Evolutionary conservation across 2,797 vertebrate genomes (phyloP), one percentile per base, ranked within the genome.

Genomic region (Thamnophis elegans): DNA sequence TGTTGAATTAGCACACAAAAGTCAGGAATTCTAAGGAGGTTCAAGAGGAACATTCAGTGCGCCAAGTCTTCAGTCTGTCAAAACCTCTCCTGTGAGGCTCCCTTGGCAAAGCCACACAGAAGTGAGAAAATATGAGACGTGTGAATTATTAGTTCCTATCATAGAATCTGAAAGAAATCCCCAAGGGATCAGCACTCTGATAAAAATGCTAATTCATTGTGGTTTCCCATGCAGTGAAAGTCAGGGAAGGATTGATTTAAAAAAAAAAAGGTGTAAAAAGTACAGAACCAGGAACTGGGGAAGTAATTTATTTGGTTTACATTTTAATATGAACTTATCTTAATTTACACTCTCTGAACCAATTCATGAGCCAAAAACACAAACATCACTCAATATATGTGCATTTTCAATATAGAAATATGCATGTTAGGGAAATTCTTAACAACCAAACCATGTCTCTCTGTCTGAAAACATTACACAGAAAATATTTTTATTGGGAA

Each of bases 41-140:
- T 92, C 86, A 89, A 42, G 26, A 78, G 92, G 85, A 90, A 93
- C 90, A 56, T 32, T 93, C 92, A 32, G 68, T 16, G 25, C 60
- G 54, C 0, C 1, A 59, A 68, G 87, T 36, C 53, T 51, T 90
- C 90, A 51, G 0, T 89, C 92, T 91, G 54, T 73, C 87, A 91
- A 32, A 25, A 59, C 0, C 4, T 56, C 3, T 62, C 92, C 82
- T 47, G 14, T 91, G 91, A 85, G 22, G 47, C 16, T 88, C 60
- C 89, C 82, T 92, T 22, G 87, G 54, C 93, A 93, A 53, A 47
- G 42, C 78, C 0, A 93, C 62, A 0, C 59, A 91, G 92, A 92
- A 82, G 82, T 47, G 54, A 85, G 53, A 68, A 92, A 86, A 88
- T 53, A 47, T 85, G 87, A 42, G 86, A 90, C n/a, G 91, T 93